Percentiles rank a stretch among this genome's conserved stretches.
These are phyloP conservation scores for Acanthosoma haemorrhoidale DNA, from an alignment of 2,888 invertebrate species.

Conservation along the genomic window DNA sequence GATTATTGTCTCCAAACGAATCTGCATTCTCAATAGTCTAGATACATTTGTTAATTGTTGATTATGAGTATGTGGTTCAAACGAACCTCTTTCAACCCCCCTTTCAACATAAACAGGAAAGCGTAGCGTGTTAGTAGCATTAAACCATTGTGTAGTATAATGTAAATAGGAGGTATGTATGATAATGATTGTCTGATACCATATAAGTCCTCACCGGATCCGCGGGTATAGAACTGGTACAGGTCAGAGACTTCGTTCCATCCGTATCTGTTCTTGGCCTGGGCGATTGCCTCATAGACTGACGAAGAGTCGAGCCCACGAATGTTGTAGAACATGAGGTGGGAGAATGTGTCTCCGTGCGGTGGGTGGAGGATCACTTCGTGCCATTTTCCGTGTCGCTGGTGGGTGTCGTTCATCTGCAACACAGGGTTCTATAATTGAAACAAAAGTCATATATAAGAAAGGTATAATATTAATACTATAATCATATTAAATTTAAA, in stretches of 20 bases:
- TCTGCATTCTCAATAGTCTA: too few species aligned
- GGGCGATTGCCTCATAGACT: constrained; percentile 67
- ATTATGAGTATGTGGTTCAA: too few species aligned
- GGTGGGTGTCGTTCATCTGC: constrained; percentile 67
- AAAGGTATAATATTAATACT: constrained; percentile 16
- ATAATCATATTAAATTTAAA: too few species aligned
- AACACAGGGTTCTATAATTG: constrained; percentile 38
- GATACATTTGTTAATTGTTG: too few species aligned
- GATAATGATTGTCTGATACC: constrained; percentile 34
- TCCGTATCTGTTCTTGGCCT: constrained; percentile 68
- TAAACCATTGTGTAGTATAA: too few species aligned
- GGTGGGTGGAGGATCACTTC: constrained; percentile 56
- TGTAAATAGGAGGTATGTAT: too few species aligned
- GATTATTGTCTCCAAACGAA: too few species aligned
- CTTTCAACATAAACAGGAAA: too few species aligned
- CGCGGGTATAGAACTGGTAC: constrained; percentile 66
- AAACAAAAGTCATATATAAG: neutral
- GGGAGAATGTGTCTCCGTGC: constrained; percentile 49
- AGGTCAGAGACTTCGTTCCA: constrained; percentile 71
- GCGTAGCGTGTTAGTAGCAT: too few species aligned
- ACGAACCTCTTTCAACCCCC: too few species aligned
- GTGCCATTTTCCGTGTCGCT: constrained; percentile 66
- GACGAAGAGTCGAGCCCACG: constrained; percentile 59
- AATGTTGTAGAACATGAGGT: constrained; percentile 61
- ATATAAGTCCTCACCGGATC: constrained; percentile 47